A percentile compares a stretch with the other conserved stretches of the same genome.
Evolutionary conservation across 2,888 invertebrate genomes (phyloP).

Genomic region (Selenia dentaria): DNA sequence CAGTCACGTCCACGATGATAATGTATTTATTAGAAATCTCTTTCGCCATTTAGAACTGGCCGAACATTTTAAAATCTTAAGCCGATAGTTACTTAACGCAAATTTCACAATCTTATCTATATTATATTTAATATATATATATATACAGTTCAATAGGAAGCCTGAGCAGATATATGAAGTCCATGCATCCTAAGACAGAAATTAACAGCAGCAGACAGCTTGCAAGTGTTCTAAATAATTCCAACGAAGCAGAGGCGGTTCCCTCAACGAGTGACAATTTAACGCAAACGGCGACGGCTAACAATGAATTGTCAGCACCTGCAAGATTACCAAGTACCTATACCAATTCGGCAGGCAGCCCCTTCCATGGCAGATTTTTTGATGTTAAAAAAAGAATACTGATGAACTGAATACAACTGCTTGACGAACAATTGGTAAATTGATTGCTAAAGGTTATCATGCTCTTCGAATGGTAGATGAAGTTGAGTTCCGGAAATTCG

Average conservation of each 20-base stretch:
- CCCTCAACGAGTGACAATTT: neutral
- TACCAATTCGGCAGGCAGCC: neutral
- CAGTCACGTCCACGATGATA: no score
- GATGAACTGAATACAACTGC: neutral
- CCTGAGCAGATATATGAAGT: neutral
- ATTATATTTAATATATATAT: no score
- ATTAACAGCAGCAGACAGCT: neutral
- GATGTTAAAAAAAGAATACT: neutral
- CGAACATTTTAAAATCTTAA: no score
- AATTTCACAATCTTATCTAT: no score
- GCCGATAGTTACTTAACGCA: no score
- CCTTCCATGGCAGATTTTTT: no score
- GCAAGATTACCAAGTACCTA: neutral
- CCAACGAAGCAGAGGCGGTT: neutral
- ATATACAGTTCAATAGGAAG: neutral
- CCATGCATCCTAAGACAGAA: neutral
- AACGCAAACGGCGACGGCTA: neutral
- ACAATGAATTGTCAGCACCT: neutral
- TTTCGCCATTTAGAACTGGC: no score
- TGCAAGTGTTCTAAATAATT: neutral
- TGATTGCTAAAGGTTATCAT: conserved; percentile 31
- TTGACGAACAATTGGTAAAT: conserved; percentile 28
- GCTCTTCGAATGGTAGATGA: conserved; percentile 28
- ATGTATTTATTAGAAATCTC: no score
- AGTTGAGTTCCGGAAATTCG: conserved; percentile 27